Evolutionary conservation across 2,113 vertebrate species (phyloP), one percentile per base, ranked within the genome.

Genomic region (Anser cygnoides): DNA sequence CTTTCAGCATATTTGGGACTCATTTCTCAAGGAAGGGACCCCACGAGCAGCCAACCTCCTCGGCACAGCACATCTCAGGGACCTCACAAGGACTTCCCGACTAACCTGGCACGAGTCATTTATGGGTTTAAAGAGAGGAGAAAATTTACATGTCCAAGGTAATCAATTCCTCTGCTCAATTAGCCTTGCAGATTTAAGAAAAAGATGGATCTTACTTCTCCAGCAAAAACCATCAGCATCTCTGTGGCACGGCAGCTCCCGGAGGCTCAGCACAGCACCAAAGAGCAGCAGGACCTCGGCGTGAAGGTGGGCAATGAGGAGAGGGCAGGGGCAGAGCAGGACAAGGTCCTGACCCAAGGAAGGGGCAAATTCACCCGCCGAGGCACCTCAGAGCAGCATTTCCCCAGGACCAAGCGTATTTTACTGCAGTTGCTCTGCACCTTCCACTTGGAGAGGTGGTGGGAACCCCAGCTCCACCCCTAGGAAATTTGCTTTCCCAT

Each of bases 81-180:
- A 31, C 33, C 52, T 25, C 35, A 31, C 10, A 20, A 54, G 37
- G 37, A 29, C 37, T 41, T 29, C 62, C 61, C 11, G 29, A 76
- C 31, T 37, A 39, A 44, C 65, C 9, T 4, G 1, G 33, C 4
- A 1, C 0, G 2, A 92, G 41, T 66, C 8, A 0, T 74, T 90
- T 58, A 58, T 13, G 86, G 78, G 83, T 83, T 80, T 90, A 85
- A 62, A 83, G 63, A 83, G 63, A 49, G 37, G 28, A 77, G 75
- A 54, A 50, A 74, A 54, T 61, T 92, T 58, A 79, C 85, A 39
- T 59, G 71, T 59, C 67, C 63, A 2, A 18, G 37, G 37, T 90
- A 94, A 96, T 96, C 90, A 59, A 95, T 88, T 95, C 78, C 72
- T 67, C 67, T 0, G 2, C 75, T 92, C 93, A 93, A 71, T 90